Percentiles rank a stretch among this genome's conserved stretches.
These are phyloP conservation scores for Andricus quercusramuli DNA, from an alignment of 2,888 invertebrate genomes.

Conservation along the genomic window DNA sequence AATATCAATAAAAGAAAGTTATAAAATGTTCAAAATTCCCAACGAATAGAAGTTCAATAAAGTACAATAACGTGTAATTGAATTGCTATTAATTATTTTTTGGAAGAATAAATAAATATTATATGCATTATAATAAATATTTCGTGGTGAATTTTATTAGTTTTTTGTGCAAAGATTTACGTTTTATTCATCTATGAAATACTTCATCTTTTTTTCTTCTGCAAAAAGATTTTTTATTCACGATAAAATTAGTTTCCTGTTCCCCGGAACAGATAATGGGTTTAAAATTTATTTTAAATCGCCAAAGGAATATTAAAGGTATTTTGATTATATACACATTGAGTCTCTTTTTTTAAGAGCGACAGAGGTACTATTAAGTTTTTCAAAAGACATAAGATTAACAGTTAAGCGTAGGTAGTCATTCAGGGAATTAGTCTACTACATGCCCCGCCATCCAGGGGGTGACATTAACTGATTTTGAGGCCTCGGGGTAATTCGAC, in stretches of 20 bases:
- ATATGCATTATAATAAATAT: too few relatives aligned
- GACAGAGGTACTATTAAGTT: not conserved
- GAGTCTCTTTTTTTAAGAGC: not conserved
- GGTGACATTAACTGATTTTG: conserved; percentile 69
- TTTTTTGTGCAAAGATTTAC: too few relatives aligned
- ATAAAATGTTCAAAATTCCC: too few relatives aligned
- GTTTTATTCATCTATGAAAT: too few relatives aligned
- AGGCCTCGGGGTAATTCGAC: conserved; percentile 65
- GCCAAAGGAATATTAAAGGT: not conserved
- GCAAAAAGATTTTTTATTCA: not conserved
- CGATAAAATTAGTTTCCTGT: not conserved
- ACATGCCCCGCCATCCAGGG: conserved; percentile 61
- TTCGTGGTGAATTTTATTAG: too few relatives aligned
- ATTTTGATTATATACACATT: not conserved
- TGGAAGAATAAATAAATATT: too few relatives aligned
- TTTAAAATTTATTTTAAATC: not conserved
- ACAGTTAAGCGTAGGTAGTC: conserved; percentile 56
- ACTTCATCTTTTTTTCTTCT: too few relatives aligned
- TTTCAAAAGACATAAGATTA: conserved; percentile 67
- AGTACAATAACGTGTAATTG: too few relatives aligned
- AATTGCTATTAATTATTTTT: too few relatives aligned
- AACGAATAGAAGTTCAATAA: too few relatives aligned
- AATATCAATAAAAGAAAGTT: too few relatives aligned
- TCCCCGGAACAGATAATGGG: not conserved
- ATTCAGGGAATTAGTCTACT: conserved; percentile 56